Evolutionary conservation across 2,797 vertebrate genomes (phyloP).

Genomic region (Australoheros facetus): DNA sequence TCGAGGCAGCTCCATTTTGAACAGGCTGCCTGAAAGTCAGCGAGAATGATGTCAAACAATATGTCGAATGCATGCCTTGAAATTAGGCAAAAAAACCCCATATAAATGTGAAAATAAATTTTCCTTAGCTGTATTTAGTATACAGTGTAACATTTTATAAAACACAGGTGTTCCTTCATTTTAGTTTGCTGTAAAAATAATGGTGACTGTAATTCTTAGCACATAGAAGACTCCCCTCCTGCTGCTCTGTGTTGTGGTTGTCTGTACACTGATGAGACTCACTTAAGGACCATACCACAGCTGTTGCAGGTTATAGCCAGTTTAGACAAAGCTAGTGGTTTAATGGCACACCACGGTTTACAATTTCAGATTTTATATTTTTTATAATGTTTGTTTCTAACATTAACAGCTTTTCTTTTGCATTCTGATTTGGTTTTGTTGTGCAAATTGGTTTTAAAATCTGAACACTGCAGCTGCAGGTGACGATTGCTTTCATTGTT

Average conservation of each 20-base stretch:
- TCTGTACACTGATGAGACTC: background rate
- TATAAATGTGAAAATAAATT: background rate
- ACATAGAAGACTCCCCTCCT: background rate
- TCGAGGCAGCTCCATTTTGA: background rate
- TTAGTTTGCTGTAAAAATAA: background rate
- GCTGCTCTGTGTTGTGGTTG: background rate
- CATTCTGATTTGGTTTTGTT: background rate
- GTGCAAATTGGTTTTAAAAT: fast-evolving
- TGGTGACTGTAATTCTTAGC: background rate
- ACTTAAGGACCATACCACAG: background rate
- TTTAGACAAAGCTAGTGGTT: background rate
- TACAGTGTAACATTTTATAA: background rate
- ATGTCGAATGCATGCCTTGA: background rate
- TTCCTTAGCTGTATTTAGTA: background rate
- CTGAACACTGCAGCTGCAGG: background rate
- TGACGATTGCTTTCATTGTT: background rate
- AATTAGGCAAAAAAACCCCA: background rate
- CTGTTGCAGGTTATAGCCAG: fast-evolving
- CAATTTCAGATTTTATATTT: too few species aligned
- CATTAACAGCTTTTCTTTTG: background rate
- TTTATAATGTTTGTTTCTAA: background rate
- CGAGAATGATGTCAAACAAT: background rate
- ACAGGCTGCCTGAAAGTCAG: background rate
- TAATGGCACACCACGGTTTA: background rate
- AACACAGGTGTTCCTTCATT: background rate